Evolutionary conservation across 2,113 vertebrate species (phyloP).

Genomic region (Hirundichthys speculiger): DNA sequence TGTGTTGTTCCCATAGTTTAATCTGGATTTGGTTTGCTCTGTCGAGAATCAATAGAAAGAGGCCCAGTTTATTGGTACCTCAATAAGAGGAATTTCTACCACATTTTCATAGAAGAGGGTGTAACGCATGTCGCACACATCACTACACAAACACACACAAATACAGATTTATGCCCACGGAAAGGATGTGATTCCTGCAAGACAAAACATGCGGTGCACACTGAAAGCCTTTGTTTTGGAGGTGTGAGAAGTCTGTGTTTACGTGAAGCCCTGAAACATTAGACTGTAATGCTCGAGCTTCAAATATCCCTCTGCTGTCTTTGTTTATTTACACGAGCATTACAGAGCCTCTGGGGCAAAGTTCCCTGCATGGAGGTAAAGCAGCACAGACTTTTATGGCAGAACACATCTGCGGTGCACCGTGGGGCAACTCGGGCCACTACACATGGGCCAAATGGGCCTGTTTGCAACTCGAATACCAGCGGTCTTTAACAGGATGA

Average conservation of each 20-base stretch:
- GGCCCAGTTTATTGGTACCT: too few relatives aligned
- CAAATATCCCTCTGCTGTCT: conserved; percentile 48
- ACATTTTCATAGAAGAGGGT: too few relatives aligned
- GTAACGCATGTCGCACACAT: too few relatives aligned
- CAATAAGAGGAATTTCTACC: too few relatives aligned
- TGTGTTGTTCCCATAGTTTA: too few relatives aligned
- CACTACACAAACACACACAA: too few relatives aligned
- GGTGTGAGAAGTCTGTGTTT: conserved; percentile 66
- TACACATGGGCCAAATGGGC: conserved; percentile 70
- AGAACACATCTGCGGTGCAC: conserved; percentile 70
- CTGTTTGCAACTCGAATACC: conserved; percentile 66
- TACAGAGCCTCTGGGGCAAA: conserved; percentile 61
- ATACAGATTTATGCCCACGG: too few relatives aligned
- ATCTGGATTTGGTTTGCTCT: not conserved
- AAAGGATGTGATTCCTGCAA: conserved; percentile 10
- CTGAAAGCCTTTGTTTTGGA: conserved; percentile 48
- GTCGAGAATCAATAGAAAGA: too few relatives aligned
- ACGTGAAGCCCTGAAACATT: conserved; percentile 62
- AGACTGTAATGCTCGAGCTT: conserved; percentile 31
- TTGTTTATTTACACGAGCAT: conserved; percentile 70
- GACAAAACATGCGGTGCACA: conserved; percentile 20
- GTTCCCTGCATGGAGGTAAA: conserved; percentile 72
- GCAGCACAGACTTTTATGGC: conserved; percentile 65
- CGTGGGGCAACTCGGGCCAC: conserved; percentile 65
- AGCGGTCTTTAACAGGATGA: conserved; percentile 68